Evolutionary conservation across 2,888 invertebrate species (phyloP), one percentile per base, ranked within the genome.

Genomic region (Lasioglossum zephyrum): DNA sequence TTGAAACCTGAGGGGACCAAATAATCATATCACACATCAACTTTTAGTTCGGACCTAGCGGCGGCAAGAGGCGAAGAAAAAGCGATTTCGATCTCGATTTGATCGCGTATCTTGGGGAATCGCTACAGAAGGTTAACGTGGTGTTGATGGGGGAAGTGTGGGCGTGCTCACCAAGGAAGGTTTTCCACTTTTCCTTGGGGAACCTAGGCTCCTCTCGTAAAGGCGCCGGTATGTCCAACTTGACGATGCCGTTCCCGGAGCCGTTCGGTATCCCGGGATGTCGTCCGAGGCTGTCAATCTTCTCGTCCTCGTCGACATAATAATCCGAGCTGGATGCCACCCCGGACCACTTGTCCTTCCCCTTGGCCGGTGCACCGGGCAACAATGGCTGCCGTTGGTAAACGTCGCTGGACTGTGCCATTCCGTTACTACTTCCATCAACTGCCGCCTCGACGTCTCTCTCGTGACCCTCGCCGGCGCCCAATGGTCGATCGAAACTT

Each of bases 131-230:
- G 53, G 22, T 53, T 0, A 53, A 53, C 49, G 22, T 0, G 49
- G 49, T 1, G 6, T 49, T 22, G 18, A 2, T 11, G n/a, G 9
- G 53, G 9, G 0, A n/a, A 9, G 9, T 6, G 22, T 1, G 22
- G 18, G 4, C 8, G 22, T 39, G 18, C 90, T 93, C 93, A 96
- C 96, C 96, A 90, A 97, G 94, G 89, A 97, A 95, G 36, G 98
- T 98, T 96, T 98, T 98, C 96, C 97, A 97, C 95, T 97, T 97
- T 95, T 98, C 98, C 94, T 97, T 98, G 60, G 98, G 98, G 95
- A 97, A 98, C 92, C 97, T 96, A 39, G 97, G 96, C 94, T 98
- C 97, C 93, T 98, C 98, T 91, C 97, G 96, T 78, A 96, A 96
- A 74, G 97, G 96, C 85, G 97, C 96, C 36, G 97, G 96, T 91